phyloP scores from a whole-genome alignment of 1,140 invertebrate genomes.

The Pectinophora gossypiella region DNA sequence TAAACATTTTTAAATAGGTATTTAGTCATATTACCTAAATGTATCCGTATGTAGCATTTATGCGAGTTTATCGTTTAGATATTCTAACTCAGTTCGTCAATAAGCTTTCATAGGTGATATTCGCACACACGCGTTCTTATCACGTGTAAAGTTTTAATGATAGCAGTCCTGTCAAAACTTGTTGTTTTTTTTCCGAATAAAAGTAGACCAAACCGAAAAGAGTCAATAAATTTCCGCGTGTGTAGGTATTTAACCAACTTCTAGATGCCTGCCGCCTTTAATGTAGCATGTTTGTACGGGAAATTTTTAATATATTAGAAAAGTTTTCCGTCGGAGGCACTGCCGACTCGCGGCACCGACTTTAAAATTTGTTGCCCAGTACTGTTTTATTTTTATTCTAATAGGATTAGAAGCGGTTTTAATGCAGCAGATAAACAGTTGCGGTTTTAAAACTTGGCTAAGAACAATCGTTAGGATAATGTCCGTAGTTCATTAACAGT shows the following conservation, averaged over 20 bases:
- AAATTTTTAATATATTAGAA: constrained; percentile 51
- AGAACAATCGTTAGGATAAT: constrained; percentile 33
- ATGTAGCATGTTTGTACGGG: constrained; percentile 36
- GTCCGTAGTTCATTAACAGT: constrained; percentile 25
- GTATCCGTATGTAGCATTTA: too few species aligned
- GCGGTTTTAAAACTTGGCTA: constrained; percentile 24
- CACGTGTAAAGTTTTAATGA: too few species aligned
- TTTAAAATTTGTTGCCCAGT: constrained; percentile 39
- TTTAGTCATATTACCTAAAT: too few species aligned
- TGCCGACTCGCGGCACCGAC: constrained; percentile 17
- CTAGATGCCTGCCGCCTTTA: constrained; percentile 29
- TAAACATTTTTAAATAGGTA: too few species aligned
- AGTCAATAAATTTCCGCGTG: constrained; percentile 23
- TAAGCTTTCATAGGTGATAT: too few species aligned
- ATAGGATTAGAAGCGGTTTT: constrained; percentile 31
- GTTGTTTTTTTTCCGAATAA: too few species aligned
- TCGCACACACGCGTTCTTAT: too few species aligned
- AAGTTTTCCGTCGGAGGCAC: constrained; percentile 29
- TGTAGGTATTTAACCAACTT: constrained; percentile 26
- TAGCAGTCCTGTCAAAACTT: too few species aligned
- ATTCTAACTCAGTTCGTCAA: too few species aligned
- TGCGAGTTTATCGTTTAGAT: too few species aligned
- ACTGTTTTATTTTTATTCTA: constrained; percentile 32
- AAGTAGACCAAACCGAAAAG: too few species aligned
- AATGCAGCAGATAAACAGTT: constrained; percentile 32